Evolutionary conservation across 1,140 invertebrate species (phyloP), one percentile per base, ranked within the genome.

Genomic region (Bombus turneri): DNA sequence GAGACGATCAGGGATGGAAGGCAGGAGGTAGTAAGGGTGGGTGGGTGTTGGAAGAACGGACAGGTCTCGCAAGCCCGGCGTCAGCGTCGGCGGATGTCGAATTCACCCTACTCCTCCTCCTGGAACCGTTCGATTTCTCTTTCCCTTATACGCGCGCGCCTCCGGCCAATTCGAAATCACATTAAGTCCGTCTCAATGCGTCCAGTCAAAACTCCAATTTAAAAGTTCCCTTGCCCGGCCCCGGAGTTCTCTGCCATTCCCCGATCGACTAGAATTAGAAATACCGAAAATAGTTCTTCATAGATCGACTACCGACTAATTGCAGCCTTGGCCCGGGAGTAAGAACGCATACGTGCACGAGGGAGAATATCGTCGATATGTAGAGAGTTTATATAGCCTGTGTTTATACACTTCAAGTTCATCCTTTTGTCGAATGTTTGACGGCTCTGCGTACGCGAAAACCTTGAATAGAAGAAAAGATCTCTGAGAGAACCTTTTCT

Each of bases 131-230:
- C 85, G 83, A 88, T 91, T 73, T 72, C 86, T 82, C 84, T 78
- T 75, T 74, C 84, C 85, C 75, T 83, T 85, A 37, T 79, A 74
- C 47, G 59, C 53, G 73, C 81, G 88, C 81, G 81, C 88, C 88
- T 85, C 88, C 88, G 79, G 91, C 89, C 90, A 91, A 93, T 92
- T 91, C 88, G 88, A 92, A 94, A 94, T 95, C 91, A 92, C 90
- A 93, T 94, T 94, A 94, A 93, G 89, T 93, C 87, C 93, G 90
- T 93, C 91, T 91, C 91, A 91, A 92, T 93, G 93, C 89, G 90
- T 92, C 91, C 92, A 92, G 93, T 94, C 93, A 94, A 95, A 95
- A 94, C 91, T 94, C 88, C 90, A 94, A 94, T 94, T 93, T 93
- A 94, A 94, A 95, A 94, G 88, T 94, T 93, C 85, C 90, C 90